Percentiles rank a stretch among this genome's conserved stretches.
Conservation (phyloP, 2,113 vertebrate genomes). For the Pitta sordida region DNA sequence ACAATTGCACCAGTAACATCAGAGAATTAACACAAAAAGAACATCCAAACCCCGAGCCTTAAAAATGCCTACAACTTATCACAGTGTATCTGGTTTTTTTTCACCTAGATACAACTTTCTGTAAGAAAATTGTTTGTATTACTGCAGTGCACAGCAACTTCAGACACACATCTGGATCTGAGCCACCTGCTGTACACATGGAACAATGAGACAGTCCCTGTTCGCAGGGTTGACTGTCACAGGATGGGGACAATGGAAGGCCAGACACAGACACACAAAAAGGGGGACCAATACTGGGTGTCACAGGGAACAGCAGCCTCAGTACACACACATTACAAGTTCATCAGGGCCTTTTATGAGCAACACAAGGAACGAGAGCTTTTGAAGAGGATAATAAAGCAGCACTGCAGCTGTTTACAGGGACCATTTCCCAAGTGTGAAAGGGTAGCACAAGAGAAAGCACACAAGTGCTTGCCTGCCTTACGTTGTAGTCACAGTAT, state of each 20-base stretch:
- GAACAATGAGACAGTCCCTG: background rate
- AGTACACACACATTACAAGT: background rate
- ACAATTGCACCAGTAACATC: background rate
- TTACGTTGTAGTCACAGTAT: background rate
- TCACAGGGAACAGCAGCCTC: background rate
- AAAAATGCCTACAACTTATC: background rate
- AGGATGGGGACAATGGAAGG: background rate
- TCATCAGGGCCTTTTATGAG: constrained; percentile 28
- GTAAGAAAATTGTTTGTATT: background rate
- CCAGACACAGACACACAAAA: background rate
- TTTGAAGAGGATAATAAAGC: constrained; percentile 42
- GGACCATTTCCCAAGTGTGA: constrained; percentile 38
- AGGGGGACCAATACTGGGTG: background rate
- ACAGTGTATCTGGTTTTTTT: background rate
- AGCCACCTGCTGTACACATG: constrained; percentile 13
- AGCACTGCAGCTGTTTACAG: constrained; percentile 56
- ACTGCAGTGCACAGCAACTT: background rate
- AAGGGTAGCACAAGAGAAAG: constrained; percentile 40
- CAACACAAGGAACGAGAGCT: constrained; percentile 27
- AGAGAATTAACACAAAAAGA: background rate
- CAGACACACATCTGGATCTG: constrained; percentile 6
- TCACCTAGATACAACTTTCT: background rate
- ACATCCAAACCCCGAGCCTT: background rate
- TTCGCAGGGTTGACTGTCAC: background rate
- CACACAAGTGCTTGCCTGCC: background rate